Evolutionary conservation across 2,113 vertebrate species (phyloP).

Genomic region (Procavia capensis): DNA sequence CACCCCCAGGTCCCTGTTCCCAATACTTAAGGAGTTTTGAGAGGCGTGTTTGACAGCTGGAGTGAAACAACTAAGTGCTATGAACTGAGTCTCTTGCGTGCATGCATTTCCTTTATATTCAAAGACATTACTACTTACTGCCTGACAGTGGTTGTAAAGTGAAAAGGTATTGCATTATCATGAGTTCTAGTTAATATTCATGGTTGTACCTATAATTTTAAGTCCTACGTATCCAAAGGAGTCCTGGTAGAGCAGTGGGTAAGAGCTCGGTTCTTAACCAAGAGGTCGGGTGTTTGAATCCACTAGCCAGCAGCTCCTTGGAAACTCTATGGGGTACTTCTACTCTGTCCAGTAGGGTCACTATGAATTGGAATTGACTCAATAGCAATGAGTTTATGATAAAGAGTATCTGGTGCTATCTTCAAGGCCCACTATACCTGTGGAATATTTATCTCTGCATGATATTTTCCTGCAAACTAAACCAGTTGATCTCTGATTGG

Average conservation of each 20-base stretch:
- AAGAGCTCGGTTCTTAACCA: too few species aligned
- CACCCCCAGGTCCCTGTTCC: slow-evolving; percentile 72
- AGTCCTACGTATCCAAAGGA: background rate
- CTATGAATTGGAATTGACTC: background rate
- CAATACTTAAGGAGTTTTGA: slow-evolving; percentile 71
- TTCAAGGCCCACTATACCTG: background rate
- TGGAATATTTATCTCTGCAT: background rate
- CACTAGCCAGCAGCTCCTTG: too few species aligned
- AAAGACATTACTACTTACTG: background rate
- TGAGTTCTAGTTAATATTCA: slow-evolving; percentile 40
- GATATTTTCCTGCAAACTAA: slow-evolving; percentile 17
- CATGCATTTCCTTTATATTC: background rate
- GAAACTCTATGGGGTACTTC: background rate
- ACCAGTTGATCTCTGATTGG: background rate
- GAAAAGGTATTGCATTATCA: slow-evolving; percentile 25
- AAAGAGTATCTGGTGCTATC: background rate
- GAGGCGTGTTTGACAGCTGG: slow-evolving; percentile 73
- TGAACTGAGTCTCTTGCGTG: slow-evolving; percentile 14
- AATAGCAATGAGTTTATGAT: background rate
- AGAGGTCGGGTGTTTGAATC: too few species aligned
- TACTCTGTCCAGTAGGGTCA: background rate
- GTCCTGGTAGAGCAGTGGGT: too few species aligned
- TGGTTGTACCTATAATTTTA: slow-evolving; percentile 4
- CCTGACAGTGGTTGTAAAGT: background rate
- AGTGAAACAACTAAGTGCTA: slow-evolving; percentile 61